Evolutionary conservation across 2,888 invertebrate genomes (phyloP).

Genomic region (Spicauda simplicius): DNA sequence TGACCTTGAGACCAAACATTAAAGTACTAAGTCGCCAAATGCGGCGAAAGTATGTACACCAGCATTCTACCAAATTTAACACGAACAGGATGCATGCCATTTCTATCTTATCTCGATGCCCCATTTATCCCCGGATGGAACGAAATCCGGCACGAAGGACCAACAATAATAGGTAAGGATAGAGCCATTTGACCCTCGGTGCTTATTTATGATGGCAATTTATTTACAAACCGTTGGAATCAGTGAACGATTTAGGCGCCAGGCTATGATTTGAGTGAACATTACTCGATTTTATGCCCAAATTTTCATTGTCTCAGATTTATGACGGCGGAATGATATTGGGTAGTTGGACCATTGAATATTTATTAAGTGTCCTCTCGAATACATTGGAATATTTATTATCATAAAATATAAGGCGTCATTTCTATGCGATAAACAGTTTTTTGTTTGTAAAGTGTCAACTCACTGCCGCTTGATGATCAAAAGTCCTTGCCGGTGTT

Average conservation of each 20-base stretch:
- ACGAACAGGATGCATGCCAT: constrained; percentile 16
- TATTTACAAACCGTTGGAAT: constrained; percentile 39
- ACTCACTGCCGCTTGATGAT: constrained; percentile 1
- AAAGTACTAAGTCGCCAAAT: background rate
- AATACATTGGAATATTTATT: constrained; percentile 10
- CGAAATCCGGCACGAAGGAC: constrained; percentile 47
- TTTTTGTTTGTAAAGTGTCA: background rate
- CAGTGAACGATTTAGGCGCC: constrained; percentile 33
- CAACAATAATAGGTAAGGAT: constrained; percentile 52
- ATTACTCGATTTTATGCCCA: constrained; percentile 14
- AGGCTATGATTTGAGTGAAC: constrained; percentile 15
- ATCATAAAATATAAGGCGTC: background rate
- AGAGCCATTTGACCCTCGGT: constrained; percentile 56
- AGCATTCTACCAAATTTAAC: constrained; percentile 17
- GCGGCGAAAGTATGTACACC: background rate
- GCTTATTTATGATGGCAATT: constrained; percentile 58
- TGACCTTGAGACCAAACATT: background rate
- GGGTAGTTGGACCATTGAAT: constrained; percentile 1
- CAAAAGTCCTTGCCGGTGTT: constrained; percentile 23
- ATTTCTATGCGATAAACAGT: constrained; percentile 5
- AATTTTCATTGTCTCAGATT: constrained; percentile 27
- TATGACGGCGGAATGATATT: constrained; percentile 5
- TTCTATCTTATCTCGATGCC: constrained; percentile 23
- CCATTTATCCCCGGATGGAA: constrained; percentile 42
- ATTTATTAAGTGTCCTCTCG: background rate